Evolutionary conservation across 2,888 invertebrate species (phyloP), one percentile per base, ranked within the genome.

Genomic region (Synanthedon myopaeformis): DNA sequence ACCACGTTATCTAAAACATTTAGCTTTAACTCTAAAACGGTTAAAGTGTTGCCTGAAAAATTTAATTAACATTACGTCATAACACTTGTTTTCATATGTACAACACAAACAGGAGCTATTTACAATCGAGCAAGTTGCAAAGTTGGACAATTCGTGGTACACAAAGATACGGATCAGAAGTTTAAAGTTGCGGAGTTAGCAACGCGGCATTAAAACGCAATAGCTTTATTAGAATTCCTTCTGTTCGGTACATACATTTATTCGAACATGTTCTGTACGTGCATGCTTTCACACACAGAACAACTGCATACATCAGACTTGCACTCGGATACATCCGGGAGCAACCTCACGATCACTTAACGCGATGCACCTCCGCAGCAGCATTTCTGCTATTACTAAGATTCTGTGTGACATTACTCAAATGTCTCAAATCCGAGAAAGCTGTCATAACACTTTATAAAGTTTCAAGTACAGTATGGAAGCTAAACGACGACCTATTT

Each of bases 311-410:
- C 60, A 49, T 49, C 64, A 69, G 64, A 63, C 65, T 59, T 58
- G 59, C 61, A 59, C 67, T 64, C 65, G 65, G 54, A 59, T 56
- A 64, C 63, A 72, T 75, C 76, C 76, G 74, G 76, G 76, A 70
- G 62, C 58, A 62, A 55, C 12, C 45, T 45, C 4, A 45, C 45
- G 45, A 45, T 12, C 45, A 45, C 10, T 10, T 10, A 35, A 35
- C 35, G 35, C 35, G 35, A 35, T 35, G 35, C 35, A 2, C 35
- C 10, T 6, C 10, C 35, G 8, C 35, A 35, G 35, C 35, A 35
- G 35, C 35, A 35, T 35, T 35, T 6, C 35, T 35, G 35, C 35
- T 35, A 23, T 23, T 35, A 35, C 3, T 10, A 6, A 1, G 35
- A 35, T 10, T 28, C 35, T 6, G 6, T 35, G 8, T 35, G 6